Conservation (phyloP, 2,113 vertebrate species). For the Apteryx owenii region DNA sequence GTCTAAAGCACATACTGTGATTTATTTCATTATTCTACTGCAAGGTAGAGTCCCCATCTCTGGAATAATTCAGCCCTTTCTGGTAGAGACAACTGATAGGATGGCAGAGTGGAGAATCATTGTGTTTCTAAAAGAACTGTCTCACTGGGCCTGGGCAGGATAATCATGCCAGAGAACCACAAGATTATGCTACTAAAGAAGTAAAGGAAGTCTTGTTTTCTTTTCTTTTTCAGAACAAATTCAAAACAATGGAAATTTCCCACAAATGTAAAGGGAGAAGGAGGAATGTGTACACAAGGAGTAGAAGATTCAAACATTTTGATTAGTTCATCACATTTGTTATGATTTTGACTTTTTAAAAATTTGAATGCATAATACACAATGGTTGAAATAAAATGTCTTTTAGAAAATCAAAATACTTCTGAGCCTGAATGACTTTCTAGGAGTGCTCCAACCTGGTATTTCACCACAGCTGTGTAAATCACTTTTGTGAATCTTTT, state of each 20-base stretch:
- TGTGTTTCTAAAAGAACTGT: background rate
- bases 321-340: background rate
- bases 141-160: background rate
- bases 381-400: background rate
- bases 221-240: background rate
- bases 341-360: background rate
- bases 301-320: background rate
- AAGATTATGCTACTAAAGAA: background rate
- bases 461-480: background rate
- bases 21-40: background rate
- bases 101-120: background rate
- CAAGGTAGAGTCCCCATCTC: background rate
- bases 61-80: background rate
- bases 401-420: background rate
- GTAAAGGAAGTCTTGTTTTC: background rate
- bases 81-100: background rate
- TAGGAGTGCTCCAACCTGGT: background rate
- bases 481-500: background rate
- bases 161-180: background rate
- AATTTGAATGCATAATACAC: background rate
- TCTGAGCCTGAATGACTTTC: background rate
- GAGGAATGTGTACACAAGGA: background rate
- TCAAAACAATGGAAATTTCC: background rate
- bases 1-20: fast-evolving
- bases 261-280: background rate